phyloP scores from a whole-genome alignment of 2,888 invertebrate species.

The Platycnemis pennipes region DNA sequence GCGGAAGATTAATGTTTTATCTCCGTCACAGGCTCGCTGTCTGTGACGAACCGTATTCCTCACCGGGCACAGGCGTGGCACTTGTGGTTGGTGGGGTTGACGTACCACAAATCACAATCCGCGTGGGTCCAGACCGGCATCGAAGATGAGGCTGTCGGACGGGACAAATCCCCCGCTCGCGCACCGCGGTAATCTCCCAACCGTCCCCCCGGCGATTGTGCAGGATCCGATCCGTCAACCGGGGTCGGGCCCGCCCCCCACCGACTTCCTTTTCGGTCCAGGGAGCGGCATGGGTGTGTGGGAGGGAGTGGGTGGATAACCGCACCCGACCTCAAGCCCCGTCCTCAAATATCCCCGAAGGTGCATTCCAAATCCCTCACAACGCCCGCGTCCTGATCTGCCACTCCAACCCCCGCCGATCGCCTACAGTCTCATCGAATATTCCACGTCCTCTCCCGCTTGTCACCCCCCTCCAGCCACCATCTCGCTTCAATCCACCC shows the following conservation, averaged over 20 bases:
- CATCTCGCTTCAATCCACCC: neutral
- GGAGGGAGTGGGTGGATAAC: neutral
- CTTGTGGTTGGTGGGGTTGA: neutral
- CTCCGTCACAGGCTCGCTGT: too few relatives aligned
- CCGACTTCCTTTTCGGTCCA: neutral
- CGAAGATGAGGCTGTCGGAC: neutral
- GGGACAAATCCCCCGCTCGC: neutral
- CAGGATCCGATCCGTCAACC: neutral
- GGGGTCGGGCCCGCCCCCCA: neutral
- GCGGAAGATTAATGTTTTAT: too few relatives aligned
- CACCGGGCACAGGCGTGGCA: too few relatives aligned
- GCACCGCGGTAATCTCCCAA: neutral
- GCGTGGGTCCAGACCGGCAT: neutral
- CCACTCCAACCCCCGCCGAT: neutral
- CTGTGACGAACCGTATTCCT: too few relatives aligned
- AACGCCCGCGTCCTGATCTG: slow-evolving; percentile 19
- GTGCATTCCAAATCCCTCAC: slow-evolving; percentile 60
- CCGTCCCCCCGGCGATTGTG: neutral
- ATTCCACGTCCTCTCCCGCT: neutral
- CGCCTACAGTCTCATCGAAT: neutral
- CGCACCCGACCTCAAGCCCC: slow-evolving; percentile 37
- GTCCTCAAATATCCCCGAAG: slow-evolving; percentile 47
- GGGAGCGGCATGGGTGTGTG: neutral
- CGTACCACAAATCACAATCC: neutral
- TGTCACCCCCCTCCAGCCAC: neutral